phyloP scores from a whole-genome alignment of 2,113 vertebrate species.

The Cottus gobio region DNA sequence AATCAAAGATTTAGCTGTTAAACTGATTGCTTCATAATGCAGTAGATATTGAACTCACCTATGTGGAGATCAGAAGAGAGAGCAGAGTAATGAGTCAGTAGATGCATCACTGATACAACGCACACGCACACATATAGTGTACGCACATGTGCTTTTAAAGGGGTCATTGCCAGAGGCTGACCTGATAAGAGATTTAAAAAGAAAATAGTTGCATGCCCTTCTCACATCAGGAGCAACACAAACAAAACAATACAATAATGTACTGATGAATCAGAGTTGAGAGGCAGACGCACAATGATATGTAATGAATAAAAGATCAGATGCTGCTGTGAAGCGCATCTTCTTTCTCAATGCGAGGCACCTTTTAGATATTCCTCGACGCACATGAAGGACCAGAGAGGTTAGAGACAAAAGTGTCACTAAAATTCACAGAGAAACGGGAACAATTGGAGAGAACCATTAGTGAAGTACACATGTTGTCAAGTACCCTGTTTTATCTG shows the following conservation, averaged over 20 bases:
- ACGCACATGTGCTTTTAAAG: conserved; percentile 12
- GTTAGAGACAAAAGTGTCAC: conserved; percentile 33
- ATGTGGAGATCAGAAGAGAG: background rate
- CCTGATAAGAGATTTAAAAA: conserved; percentile 45
- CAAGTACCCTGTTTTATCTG: conserved; percentile 41
- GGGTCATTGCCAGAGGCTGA: conserved; percentile 47
- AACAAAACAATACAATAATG: conserved; percentile 64
- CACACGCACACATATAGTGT: conserved; percentile 4
- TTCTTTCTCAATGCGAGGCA: conserved; percentile 45
- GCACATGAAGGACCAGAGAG: conserved; percentile 45
- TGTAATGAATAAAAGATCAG: conserved; percentile 75
- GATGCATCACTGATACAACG: background rate
- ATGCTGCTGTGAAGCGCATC: conserved; percentile 43
- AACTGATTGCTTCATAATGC: conserved; percentile 36
- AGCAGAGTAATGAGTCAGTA: conserved; percentile 1
- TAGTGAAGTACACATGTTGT: conserved; percentile 47
- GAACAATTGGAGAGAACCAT: conserved; percentile 30
- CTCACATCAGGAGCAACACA: conserved; percentile 18
- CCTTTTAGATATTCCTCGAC: conserved; percentile 54
- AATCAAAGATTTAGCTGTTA: conserved; percentile 32
- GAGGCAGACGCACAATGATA: conserved; percentile 39
- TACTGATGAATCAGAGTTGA: conserved; percentile 58
- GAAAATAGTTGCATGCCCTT: conserved; percentile 44
- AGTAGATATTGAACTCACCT: conserved; percentile 11
- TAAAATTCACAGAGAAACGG: conserved; percentile 40